Evolutionary conservation across 2,888 invertebrate genomes (phyloP), one percentile per base, ranked within the genome.

Genomic region (Griposia aprilina): DNA sequence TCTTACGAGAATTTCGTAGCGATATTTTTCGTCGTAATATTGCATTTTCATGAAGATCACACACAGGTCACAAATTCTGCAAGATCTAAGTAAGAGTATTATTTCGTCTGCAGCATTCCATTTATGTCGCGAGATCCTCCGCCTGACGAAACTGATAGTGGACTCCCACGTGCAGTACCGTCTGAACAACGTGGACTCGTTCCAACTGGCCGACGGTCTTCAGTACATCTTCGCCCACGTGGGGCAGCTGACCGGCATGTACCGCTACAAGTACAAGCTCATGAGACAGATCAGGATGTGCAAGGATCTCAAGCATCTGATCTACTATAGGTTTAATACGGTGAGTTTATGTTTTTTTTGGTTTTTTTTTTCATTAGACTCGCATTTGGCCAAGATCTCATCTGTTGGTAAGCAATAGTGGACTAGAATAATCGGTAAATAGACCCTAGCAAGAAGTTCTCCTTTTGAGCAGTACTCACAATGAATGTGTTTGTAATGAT

Each of bases 241-340:
- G 15, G 99, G 99, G 0, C 99, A 99, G 94, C 97, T 99, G 80
- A 99, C 99, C 0, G 99, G 99, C 94, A 99, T 99, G 99, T 99
- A 99, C 97, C 97, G 99, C 50, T 99, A 99, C 97, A 99, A 99
- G 92, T 99, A 99, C 97, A 99, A 99, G 94, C 97, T 99, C 76
- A 99, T 99, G 99, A 97, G 99, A 92, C 99, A 99, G 96, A 99
- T 99, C 89, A 97, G 99, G 72, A 99, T 99, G 99, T 99, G 99
- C 97, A 99, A 99, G 96, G 99, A 99, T 97, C 97, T 99, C 90
- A 99, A 99, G 93, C 99, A 99, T 97, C 97, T 99, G 87, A 99
- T 99, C 90, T 99, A 99, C 96, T 99, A 99, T 97, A 97, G 99
- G 83, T 99, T 99, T 95, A 99, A 99, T 94, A 99, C 99, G 71